Percentiles rank a stretch among this genome's conserved stretches.
These are phyloP conservation scores for Poicephalus gulielmi DNA, from an alignment of 2,113 vertebrate genomes.

Conservation along the genomic window DNA sequence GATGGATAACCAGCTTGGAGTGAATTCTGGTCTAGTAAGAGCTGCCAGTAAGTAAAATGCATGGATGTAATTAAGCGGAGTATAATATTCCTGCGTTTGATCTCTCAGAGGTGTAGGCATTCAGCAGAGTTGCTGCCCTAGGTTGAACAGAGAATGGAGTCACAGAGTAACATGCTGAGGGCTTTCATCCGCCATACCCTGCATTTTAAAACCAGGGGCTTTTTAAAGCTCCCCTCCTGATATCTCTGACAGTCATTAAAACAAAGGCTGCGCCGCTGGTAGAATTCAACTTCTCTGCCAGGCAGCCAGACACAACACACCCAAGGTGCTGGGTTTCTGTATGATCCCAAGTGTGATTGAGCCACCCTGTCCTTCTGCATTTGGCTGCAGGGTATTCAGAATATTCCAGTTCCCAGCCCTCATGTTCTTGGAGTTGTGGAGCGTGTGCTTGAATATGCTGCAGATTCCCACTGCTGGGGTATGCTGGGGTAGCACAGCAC, in stretches of 20 bases:
- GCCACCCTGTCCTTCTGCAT: background rate
- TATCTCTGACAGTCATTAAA: background rate
- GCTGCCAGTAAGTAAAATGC: slow-evolving; percentile 9
- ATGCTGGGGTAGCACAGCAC: fast-evolving
- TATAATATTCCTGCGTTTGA: background rate
- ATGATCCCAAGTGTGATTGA: fast-evolving
- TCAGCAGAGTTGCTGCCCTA: background rate
- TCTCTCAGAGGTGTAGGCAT: background rate
- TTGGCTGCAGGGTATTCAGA: background rate
- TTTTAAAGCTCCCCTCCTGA: background rate
- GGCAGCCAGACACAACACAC: background rate
- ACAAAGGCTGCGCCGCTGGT: background rate
- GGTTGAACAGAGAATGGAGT: background rate
- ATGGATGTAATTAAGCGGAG: slow-evolving; percentile 8
- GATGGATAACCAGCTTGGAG: background rate
- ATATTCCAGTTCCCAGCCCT: background rate
- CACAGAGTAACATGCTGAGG: background rate
- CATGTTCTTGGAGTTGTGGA: background rate
- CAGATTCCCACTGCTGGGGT: background rate
- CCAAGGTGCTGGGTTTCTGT: background rate
- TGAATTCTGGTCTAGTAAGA: background rate
- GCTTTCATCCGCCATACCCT: background rate
- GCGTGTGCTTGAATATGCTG: background rate
- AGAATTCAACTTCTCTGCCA: background rate
- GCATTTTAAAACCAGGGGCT: background rate